Conservation (phyloP, 2,797 vertebrate genomes). For the Karalla daura region DNA sequence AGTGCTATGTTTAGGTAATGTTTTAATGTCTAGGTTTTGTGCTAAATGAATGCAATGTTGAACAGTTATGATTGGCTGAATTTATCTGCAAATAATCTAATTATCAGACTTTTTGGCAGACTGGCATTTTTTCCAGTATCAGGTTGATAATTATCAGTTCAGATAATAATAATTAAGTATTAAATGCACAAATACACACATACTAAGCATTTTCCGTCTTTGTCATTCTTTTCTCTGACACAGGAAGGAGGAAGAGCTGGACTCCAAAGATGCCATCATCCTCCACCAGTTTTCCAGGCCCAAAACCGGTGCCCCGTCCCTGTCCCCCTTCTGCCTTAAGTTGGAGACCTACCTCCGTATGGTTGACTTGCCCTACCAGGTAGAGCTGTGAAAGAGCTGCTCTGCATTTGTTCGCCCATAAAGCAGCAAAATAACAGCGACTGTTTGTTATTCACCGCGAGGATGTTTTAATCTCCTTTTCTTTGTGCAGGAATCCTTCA, state of each 20-base stretch:
- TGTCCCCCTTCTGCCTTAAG: constrained; percentile 98
- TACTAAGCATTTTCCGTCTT: neutral
- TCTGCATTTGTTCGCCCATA: neutral
- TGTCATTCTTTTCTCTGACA: constrained; percentile 10
- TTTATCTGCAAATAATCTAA: too few species aligned
- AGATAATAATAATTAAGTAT: too few species aligned
- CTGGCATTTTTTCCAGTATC: too few species aligned
- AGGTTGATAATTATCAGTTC: too few species aligned
- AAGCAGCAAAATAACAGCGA: neutral
- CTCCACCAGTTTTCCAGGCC: constrained; percentile 98
- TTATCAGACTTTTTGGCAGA: too few species aligned
- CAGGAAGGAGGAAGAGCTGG: constrained; percentile 97
- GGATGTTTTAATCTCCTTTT: neutral
- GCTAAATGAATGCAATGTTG: too few species aligned
- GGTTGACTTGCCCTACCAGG: constrained; percentile 98
- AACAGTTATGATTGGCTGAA: too few species aligned
- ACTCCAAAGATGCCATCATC: constrained; percentile 98
- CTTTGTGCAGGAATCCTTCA: neutral
- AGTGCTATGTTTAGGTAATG: too few species aligned
- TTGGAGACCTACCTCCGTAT: constrained; percentile 99
- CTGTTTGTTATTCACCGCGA: neutral
- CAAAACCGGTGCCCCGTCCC: constrained; percentile 91
- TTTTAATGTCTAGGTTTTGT: too few species aligned
- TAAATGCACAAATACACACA: neutral
- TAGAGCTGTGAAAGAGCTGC: constrained; percentile 58